These are phyloP conservation scores for Syndactyla subalaris DNA, from an alignment of 2,797 vertebrate genomes.

Conservation along the genomic window DNA sequence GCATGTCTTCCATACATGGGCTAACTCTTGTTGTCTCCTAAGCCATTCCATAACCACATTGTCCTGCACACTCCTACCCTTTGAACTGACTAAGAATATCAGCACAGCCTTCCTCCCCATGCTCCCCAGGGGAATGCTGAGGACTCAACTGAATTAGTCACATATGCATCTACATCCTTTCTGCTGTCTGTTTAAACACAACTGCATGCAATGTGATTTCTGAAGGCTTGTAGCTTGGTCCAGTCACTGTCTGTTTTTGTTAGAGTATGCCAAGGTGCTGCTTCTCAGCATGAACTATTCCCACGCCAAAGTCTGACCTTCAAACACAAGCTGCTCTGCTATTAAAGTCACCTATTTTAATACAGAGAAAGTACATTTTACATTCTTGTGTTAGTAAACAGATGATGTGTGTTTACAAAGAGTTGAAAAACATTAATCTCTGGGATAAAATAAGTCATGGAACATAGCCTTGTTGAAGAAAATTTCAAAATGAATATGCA, in stretches of 20 bases:
- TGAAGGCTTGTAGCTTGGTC: not conserved
- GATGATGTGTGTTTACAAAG: not conserved
- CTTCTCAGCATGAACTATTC: conserved; percentile 12
- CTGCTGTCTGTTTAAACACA: not conserved
- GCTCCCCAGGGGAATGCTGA: not conserved
- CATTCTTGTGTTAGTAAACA: not conserved
- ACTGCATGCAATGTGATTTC: not conserved
- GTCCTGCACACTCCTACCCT: not conserved
- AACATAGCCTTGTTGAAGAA: not conserved
- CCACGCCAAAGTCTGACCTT: conserved; percentile 35
- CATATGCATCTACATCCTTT: not conserved
- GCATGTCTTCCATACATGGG: not conserved
- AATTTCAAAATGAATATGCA: not conserved
- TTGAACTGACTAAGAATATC: not conserved
- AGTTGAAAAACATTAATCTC: not conserved
- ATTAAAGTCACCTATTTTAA: not conserved
- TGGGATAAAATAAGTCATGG: not conserved
- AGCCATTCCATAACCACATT: not conserved
- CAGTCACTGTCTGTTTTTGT: conserved; percentile 32
- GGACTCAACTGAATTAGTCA: not conserved
- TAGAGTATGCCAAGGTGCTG: not conserved
- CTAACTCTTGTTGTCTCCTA: not conserved
- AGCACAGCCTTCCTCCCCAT: rapidly evolving
- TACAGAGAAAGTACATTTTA: not conserved
- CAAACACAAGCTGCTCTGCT: conserved; percentile 54